Base-by-base conservation (phyloP, 92 coral and sea anemone genomes). In the Meandrina meandrites region DNA sequence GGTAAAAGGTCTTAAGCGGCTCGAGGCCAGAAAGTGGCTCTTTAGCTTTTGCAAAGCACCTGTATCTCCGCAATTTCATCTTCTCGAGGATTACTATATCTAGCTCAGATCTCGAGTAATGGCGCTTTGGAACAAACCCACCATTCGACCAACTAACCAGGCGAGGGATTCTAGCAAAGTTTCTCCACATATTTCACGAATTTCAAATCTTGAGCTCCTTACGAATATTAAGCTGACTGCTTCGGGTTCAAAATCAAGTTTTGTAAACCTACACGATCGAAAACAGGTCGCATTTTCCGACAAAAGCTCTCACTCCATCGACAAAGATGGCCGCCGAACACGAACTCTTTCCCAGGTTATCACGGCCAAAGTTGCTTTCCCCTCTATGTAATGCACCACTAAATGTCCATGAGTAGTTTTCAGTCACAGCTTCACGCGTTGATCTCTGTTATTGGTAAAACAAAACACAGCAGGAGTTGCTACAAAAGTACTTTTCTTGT, bases 51-150 rank as follows among this genome's bases (percentile, higher is more conserved):
- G 66, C 89, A 73, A 92, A 91, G 64, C 89, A 81, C 76, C 78
- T 85, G 67, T 85, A 89, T 72, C 94, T 83, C 60, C 82, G 81
- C 68, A 94, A 89, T 73, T 94, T 94, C 91, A 92, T 83, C 81
- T 84, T 93, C 77, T 87, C 87, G 11, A 92, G 60, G 72, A 88
- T 45, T 30, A 79, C 48, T 34, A 18, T 75, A 10, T 91, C 84
- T 15, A 94, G 88, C n/a, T 94, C 90, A 5, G 94, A 71, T 42
- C 77, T 89, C 2, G 84, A 75, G 17, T 80, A 87, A 79, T 83
- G 84, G 10, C 27, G 86, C 85, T 58, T 45, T 77, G 57, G 45
- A 40, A 32, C 4, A 42, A 2, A 18, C 27, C 60, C 36, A 21
- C 47, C 7, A 54, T 36, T 64, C 71, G 35, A 82, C 54, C 75